Base-by-base conservation (phyloP, 2,797 vertebrate genomes). In the Sarcophilus harrisii region DNA sequence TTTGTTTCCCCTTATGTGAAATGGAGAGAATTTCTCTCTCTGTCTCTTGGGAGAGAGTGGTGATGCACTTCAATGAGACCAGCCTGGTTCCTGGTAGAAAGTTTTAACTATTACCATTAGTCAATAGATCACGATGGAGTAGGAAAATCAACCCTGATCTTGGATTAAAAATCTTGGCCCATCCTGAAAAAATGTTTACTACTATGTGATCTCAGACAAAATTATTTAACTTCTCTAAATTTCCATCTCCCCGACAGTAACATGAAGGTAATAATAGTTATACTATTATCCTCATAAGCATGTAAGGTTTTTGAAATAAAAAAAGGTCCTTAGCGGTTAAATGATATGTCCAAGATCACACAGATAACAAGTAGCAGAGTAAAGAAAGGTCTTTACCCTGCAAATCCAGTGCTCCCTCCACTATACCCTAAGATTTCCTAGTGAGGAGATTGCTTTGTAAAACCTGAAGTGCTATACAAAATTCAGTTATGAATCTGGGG, bases 1-100 rank as follows among this genome's bases (percentile, higher is more conserved):
- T 96, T 96, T 92, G 91, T 96, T 94, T 94, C 24, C 38, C 92
- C 55, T 92, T 95, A 93, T 92, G 55, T 52, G 27, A 55, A 92
- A 52, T 92, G 87, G 89, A 73, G 96, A 97, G 93, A n/a, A 38
- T 58, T 29, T 29, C 55, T 91, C 32, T 90, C 93, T 92, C 91
- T 58, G 60, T 94, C 16, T 58, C 38, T 18, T 12, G 57, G 24
- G 57, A 55, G 28, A 91, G 62, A 29, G 45, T 59, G 2, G 24
- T 87, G 38, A 49, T 87, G 21, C 24, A 27, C 38, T 87, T 87
- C 38, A 87, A 45, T 87, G 21, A 45, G 21, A 4, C 8, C 49
- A 45, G 27, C 38, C 73, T 87, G 38, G 3, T 11, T 49, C 73
- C 38, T 49, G 38, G 38, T 87, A 87, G 38, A 49, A 87, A 87